Evolutionary conservation across 2,888 invertebrate genomes (phyloP).

Genomic region (Gonocerus acuteangulatus): DNA sequence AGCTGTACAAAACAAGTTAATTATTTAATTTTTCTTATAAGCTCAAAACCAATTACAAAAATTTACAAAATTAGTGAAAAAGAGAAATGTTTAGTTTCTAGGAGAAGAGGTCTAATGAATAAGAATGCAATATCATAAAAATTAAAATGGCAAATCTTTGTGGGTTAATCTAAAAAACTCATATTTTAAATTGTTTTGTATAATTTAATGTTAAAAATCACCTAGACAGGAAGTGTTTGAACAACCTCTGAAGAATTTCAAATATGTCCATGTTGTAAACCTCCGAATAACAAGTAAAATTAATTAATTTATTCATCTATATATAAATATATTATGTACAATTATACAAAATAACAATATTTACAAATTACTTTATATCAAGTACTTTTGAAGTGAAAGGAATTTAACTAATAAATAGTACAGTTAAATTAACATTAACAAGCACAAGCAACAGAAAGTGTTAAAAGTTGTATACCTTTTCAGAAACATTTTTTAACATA

Average conservation of each 20-base stretch:
- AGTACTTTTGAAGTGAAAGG: neutral
- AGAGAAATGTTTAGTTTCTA: constrained; percentile 9
- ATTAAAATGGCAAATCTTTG: neutral
- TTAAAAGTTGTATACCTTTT: neutral
- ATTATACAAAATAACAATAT: constrained; percentile 34
- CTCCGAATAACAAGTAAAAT: constrained; percentile 30
- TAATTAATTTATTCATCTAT: constrained; percentile 23
- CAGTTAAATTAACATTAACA: constrained; percentile 1
- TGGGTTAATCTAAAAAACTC: neutral
- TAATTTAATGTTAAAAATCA: constrained; percentile 13
- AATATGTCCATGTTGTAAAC: constrained; percentile 31
- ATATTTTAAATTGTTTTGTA: neutral
- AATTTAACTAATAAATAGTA: constrained; percentile 3
- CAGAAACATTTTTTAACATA: too few relatives aligned
- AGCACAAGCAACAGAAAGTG: neutral
- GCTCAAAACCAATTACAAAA: constrained; percentile 19
- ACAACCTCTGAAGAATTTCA: constrained; percentile 19
- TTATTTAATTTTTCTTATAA: neutral
- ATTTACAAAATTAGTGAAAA: constrained; percentile 23
- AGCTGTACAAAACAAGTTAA: constrained; percentile 22
- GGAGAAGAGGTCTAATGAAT: constrained; percentile 15
- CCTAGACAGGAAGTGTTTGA: constrained; percentile 5
- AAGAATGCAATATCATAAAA: constrained; percentile 9
- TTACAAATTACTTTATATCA: constrained; percentile 29
- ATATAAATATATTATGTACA: constrained; percentile 31